Percentiles rank a stretch among this genome's conserved stretches.
These are phyloP conservation scores for Nycteola revayana DNA, from an alignment of 2,888 invertebrate species.

Conservation along the genomic window DNA sequence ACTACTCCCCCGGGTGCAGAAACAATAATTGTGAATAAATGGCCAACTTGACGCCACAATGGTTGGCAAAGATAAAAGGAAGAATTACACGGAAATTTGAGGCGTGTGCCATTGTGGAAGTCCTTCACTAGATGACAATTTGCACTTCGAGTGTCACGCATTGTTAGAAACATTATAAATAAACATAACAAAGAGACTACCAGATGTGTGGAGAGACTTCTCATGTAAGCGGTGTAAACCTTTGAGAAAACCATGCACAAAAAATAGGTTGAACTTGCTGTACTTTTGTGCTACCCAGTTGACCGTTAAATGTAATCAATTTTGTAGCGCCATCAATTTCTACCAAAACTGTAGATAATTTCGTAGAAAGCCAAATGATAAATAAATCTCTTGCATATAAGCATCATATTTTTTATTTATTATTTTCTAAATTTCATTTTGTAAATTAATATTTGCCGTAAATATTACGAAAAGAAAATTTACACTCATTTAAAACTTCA, in stretches of 20 bases:
- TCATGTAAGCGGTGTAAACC: slow-evolving; percentile 41
- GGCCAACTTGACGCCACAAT: slow-evolving; percentile 71
- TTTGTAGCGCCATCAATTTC: too few relatives aligned
- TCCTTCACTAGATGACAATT: slow-evolving; percentile 73
- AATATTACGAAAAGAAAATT: too few relatives aligned
- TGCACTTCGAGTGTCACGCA: slow-evolving; percentile 63
- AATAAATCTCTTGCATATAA: too few relatives aligned
- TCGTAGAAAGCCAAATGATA: too few relatives aligned
- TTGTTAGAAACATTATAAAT: slow-evolving; percentile 70
- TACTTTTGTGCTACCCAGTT: slow-evolving; percentile 15
- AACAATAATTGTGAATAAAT: slow-evolving; percentile 75
- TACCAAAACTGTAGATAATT: too few relatives aligned
- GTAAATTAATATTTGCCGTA: too few relatives aligned
- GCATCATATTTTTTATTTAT: too few relatives aligned
- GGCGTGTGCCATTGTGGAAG: slow-evolving; percentile 68
- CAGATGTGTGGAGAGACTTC: slow-evolving; percentile 58
- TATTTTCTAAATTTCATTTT: too few relatives aligned
- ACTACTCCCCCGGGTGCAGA: slow-evolving; percentile 56
- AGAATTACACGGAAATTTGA: slow-evolving; percentile 78
- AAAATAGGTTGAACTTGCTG: slow-evolving; percentile 34
- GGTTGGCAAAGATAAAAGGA: slow-evolving; percentile 65
- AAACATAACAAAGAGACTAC: slow-evolving; percentile 65
- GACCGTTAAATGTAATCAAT: slow-evolving; percentile 6
- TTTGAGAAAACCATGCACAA: slow-evolving; percentile 36
- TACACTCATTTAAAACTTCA: too few relatives aligned